These are phyloP conservation scores for Dolichallabes microphthalmus DNA, from an alignment of 2,113 vertebrate species.

Conservation along the genomic window DNA sequence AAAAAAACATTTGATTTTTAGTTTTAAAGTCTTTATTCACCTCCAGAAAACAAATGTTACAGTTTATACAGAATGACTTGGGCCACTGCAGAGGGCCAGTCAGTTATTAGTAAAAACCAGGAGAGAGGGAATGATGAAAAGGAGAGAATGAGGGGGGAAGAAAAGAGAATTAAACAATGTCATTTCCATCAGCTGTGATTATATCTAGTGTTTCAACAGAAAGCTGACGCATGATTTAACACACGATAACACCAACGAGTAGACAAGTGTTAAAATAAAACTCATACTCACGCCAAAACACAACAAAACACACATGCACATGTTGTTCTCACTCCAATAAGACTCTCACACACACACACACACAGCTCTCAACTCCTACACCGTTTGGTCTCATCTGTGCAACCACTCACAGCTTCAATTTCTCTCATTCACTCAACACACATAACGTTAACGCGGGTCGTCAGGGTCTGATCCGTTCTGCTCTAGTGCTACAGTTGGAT, in stretches of 20 bases:
- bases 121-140: conserved; percentile 36
- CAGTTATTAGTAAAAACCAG: conserved; percentile 88
- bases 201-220: conserved; percentile 78
- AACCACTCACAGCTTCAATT: conserved; percentile 55
- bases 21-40: conserved; percentile 88
- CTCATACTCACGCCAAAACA: conserved; percentile 12
- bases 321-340: conserved; percentile 51
- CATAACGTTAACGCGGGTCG: conserved; percentile 19
- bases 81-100: conserved; percentile 74
- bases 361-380: conserved; percentile 54
- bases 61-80: conserved; percentile 87
- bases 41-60: conserved; percentile 82
- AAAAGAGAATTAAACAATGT: conserved; percentile 71
- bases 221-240: conserved; percentile 63
- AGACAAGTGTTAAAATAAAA: conserved; percentile 49
- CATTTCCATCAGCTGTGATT: conserved; percentile 62
- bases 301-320: conserved; percentile 6
- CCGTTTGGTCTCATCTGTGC: conserved; percentile 65
- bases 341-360: conserved; percentile 60
- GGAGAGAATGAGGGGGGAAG: conserved; percentile 52
- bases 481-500: conserved; percentile 40
- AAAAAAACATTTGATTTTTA: conserved; percentile 43
- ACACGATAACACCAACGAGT: conserved; percentile 52
- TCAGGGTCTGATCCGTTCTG: conserved; percentile 44
- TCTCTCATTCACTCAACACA: conserved; percentile 8